Evolutionary conservation across 2,888 invertebrate species (phyloP).

Genomic region (Muschampia staudingeri): DNA sequence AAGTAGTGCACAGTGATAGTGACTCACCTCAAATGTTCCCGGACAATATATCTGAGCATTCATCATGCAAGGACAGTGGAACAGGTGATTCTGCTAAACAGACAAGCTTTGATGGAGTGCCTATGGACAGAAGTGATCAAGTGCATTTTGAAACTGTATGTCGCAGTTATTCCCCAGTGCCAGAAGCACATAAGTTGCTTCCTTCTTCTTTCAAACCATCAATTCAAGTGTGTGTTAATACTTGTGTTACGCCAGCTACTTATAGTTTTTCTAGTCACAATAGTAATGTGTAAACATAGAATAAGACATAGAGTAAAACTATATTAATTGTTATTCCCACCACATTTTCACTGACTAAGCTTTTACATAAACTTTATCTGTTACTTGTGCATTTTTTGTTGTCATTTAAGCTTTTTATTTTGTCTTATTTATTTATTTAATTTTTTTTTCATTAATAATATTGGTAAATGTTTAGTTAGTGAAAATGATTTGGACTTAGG

Average conservation of each 20-base stretch:
- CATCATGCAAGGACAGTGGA: constrained; percentile 95
- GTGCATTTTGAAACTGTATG: constrained; percentile 88
- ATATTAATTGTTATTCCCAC: constrained; percentile 71
- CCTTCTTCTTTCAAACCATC: constrained; percentile 90
- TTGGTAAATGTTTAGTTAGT: constrained; percentile 77
- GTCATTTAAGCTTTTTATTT: constrained; percentile 25
- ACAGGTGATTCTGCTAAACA: constrained; percentile 95
- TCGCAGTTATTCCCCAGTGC: constrained; percentile 88
- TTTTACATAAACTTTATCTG: constrained; percentile 57
- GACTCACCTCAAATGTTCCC: constrained; percentile 89
- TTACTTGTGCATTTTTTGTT: constrained; percentile 30
- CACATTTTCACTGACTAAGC: constrained; percentile 85
- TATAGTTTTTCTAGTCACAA: constrained; percentile 91
- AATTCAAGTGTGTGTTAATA: constrained; percentile 90
- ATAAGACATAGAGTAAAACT: constrained; percentile 64
- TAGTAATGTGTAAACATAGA: constrained; percentile 83
- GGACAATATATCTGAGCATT: constrained; percentile 94
- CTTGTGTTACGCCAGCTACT: constrained; percentile 90
- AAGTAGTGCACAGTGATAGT: constrained; percentile 89
- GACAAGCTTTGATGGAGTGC: constrained; percentile 92
- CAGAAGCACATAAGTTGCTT: constrained; percentile 89
- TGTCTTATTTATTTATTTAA: constrained; percentile 11
- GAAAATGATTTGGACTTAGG: constrained; percentile 81
- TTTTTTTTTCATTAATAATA: neutral
- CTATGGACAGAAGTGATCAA: constrained; percentile 86